Evolutionary conservation across 1,140 invertebrate species (phyloP), one percentile per base, ranked within the genome.

Genomic region (Heliconius hewitsoni): DNA sequence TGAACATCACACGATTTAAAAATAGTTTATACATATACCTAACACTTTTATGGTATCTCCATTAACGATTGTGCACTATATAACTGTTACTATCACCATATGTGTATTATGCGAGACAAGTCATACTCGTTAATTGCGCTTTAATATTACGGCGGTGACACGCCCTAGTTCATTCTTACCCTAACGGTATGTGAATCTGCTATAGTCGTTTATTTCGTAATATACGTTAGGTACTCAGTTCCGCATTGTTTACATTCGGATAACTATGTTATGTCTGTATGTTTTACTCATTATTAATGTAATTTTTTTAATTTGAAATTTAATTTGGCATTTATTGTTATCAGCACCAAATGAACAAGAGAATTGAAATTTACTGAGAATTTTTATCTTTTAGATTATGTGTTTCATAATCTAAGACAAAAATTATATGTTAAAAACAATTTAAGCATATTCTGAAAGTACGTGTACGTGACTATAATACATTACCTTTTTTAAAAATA

Each of bases 91-190:
- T 34, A 79, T 83, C 81, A 89, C 60, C 60, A 88, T 86, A 87
- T 86, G 84, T 81, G 83, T 75, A 77, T 78, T 86, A 86, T 86
- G 84, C 85, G 88, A 86, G 89, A 86, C 83, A 84, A 86, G 87
- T 91, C 90, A 91, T 85, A 81, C 81, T 82, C 83, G 81, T 83
- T 87, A 90, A 88, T 90, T 87, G 82, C 80, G 79, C 76, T 78
- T 86, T 84, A 84, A 81, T 86, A 83, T 87, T 81, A 79, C 81
- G 80, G 78, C 83, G 78, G 79, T 79, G 82, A 80, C 78, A 83
- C 81, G 83, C 83, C 84, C 84, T 84, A 78, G 77, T 85, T 85
- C 79, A 66, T 74, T 80, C 77, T 73, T 50, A 76, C 73, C 73
- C 74, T 85, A 82, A 85, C 84, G 82, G 84, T 84, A 75, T 80